phyloP scores from a whole-genome alignment of 2,888 invertebrate species.

The Pherbina coryleti region DNA sequence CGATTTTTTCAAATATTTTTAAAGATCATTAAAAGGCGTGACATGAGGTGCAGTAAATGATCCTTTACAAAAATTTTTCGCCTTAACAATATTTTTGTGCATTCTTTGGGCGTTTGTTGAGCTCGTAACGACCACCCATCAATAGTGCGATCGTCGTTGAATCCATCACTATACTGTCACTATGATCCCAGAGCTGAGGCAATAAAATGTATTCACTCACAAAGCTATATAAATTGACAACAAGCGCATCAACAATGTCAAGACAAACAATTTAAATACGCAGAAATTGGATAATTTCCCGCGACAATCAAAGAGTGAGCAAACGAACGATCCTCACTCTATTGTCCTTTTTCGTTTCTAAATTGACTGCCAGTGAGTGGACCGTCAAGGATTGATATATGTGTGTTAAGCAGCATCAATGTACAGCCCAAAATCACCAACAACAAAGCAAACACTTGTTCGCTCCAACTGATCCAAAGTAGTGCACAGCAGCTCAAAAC shows the following conservation, averaged over 20 bases:
- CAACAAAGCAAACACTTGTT: constrained; percentile 21
- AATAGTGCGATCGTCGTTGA: constrained; percentile 44
- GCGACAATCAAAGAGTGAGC: constrained; percentile 61
- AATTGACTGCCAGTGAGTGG: constrained; percentile 53
- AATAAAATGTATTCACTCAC: constrained; percentile 51
- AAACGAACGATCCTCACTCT: constrained; percentile 45
- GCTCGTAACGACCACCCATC: constrained; percentile 21
- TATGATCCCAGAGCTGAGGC: constrained; percentile 22
- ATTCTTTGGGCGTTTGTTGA: not conserved
- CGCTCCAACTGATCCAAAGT: not conserved
- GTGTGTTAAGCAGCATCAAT: constrained; percentile 29
- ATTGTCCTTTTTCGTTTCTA: constrained; percentile 48
- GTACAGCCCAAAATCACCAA: not conserved
- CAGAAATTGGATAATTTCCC: constrained; percentile 69
- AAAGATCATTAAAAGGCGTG: too few relatives aligned
- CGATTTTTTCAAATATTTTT: too few relatives aligned
- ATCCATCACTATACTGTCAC: constrained; percentile 55
- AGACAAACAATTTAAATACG: constrained; percentile 64
- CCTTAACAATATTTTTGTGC: too few relatives aligned
- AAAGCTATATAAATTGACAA: constrained; percentile 63
- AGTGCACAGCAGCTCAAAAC: constrained; percentile 17
- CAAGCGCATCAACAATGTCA: constrained; percentile 38
- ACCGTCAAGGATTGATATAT: constrained; percentile 21
- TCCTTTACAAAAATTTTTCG: too few relatives aligned
- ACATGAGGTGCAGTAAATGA: too few relatives aligned